Evolutionary conservation across 2,888 invertebrate species (phyloP), one percentile per base, ranked within the genome.

Genomic region (Pristionchus arcanus): DNA sequence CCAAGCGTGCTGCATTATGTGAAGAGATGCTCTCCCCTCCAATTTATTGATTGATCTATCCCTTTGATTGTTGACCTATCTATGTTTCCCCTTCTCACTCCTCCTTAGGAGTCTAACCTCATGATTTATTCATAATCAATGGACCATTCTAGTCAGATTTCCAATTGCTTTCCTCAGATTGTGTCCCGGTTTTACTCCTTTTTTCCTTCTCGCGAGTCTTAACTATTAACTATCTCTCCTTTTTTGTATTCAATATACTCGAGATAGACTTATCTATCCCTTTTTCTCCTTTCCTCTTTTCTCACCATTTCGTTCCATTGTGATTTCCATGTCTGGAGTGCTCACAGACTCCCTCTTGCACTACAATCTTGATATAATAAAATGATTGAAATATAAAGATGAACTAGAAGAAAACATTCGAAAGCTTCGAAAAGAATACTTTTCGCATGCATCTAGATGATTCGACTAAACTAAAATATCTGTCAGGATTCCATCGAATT

Each of bases 1-100:
- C 49, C 92, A 92, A 71, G 90, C 91, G 25, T 93, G 93, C 89
- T 92, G 92, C 90, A 92, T 93, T 83, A 91, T 91, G 90, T 92
- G 90, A 91, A 77, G 66, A 66, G 66, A 19, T 74, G 13, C 71
- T 34, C 37, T 37, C n/a, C n/a, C 31, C 37, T 15, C 34, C n/a
- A n/a, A 74, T 19, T 37, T n/a, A 15, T 28, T 31, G n/a, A 68
- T 68, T 28, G 31, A n/a, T 16, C 68, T 68, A 68, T 68, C 68
- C 11, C 15, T 74, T 28, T 19, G 19, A 74, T 37, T 31, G 37
- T 31, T 74, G 34, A 74, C 71, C 71, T 74, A 31, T 66, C 34
- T 31, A 31, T 74, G 21, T 34, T 9, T 31, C 16, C 21, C 7
- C n/a, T 13, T 37, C 21, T 15, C 37, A 74, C 16, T 37, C 71